These are phyloP conservation scores for Cairina moschata DNA, from an alignment of 2,113 vertebrate genomes.

Conservation along the genomic window DNA sequence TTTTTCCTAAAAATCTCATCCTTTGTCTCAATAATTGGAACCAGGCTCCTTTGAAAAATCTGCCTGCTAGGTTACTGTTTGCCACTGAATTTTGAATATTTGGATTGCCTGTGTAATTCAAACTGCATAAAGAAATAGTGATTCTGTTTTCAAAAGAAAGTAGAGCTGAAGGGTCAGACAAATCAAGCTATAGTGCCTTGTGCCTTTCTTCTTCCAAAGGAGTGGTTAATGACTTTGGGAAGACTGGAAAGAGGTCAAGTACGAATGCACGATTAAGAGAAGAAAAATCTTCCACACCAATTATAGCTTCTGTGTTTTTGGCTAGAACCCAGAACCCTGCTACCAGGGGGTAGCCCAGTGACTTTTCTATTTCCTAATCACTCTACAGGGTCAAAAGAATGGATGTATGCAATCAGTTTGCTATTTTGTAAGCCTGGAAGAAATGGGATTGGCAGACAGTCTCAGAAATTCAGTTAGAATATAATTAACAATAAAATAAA, in stretches of 20 bases:
- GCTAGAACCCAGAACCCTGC: neutral
- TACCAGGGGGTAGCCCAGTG: neutral
- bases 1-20: neutral
- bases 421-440: neutral
- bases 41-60: neutral
- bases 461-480: neutral
- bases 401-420: neutral
- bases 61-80: neutral
- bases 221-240: conserved; percentile 30
- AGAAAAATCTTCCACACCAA: conserved; percentile 10
- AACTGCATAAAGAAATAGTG: neutral
- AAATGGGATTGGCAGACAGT: neutral
- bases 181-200: neutral
- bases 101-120: neutral
- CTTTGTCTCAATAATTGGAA: neutral
- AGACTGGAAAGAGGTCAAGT: conserved; percentile 28
- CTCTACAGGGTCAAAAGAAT: neutral
- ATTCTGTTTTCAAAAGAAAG: neutral
- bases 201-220: conserved; percentile 26
- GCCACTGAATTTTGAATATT: neutral
- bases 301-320: conserved; percentile 2
- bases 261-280: neutral
- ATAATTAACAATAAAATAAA: neutral
- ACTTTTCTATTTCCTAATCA: neutral
- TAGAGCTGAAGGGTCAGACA: conserved; percentile 9